These are phyloP conservation scores for Heteractis magnifica DNA, from an alignment of 92 coral and sea anemone species.

Conservation along the genomic window DNA sequence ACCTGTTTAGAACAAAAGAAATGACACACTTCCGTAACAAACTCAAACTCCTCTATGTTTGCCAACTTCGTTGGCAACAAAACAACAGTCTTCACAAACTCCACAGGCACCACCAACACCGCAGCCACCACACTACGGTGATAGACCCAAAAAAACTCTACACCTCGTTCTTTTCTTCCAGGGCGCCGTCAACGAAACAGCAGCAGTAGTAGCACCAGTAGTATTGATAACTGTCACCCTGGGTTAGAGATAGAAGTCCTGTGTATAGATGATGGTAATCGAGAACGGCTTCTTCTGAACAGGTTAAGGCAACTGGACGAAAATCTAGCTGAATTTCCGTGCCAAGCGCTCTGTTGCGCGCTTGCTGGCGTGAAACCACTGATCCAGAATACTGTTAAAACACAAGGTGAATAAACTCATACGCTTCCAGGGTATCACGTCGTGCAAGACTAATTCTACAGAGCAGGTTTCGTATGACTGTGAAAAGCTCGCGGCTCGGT, in stretches of 20 bases:
- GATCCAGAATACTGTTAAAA: slow-evolving; percentile 18
- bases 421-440: neutral
- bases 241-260: slow-evolving; percentile 57
- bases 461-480: no score
- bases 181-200: slow-evolving; percentile 8
- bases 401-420: slow-evolving; percentile 36
- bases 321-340: slow-evolving; percentile 71
- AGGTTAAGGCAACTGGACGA: slow-evolving; percentile 76
- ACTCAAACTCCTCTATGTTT: no score
- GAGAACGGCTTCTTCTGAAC: slow-evolving; percentile 76
- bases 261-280: slow-evolving; percentile 93
- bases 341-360: slow-evolving; percentile 90
- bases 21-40: no score
- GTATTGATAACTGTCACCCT: slow-evolving; percentile 23
- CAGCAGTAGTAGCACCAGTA: slow-evolving; percentile 41
- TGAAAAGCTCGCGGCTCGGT: no score
- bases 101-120: no score
- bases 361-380: slow-evolving; percentile 77
- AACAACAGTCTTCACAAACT: no score
- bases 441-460: no score
- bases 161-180: neutral
- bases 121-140: neutral
- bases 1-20: no score
- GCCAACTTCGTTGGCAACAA: no score
- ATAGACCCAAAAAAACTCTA: neutral